Evolutionary conservation across 2,888 invertebrate genomes (phyloP).

Genomic region (Drymonia ruficornis): DNA sequence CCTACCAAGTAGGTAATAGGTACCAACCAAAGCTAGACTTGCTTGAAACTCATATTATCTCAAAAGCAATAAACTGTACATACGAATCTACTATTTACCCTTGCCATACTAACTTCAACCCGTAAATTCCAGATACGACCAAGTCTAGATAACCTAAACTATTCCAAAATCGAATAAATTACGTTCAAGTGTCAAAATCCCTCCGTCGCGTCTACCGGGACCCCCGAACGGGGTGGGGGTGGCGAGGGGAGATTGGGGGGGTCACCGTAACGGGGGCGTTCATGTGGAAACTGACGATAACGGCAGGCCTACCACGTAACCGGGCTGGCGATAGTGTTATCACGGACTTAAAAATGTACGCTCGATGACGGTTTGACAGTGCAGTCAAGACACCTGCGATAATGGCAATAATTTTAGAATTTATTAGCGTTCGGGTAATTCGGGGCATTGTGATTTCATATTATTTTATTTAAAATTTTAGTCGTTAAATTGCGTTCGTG

Average conservation of each 20-base stretch:
- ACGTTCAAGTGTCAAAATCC: constrained; percentile 79
- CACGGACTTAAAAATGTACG: constrained; percentile 78
- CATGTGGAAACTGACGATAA: constrained; percentile 84
- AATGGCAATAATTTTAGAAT: constrained; percentile 38
- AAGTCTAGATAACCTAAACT: constrained; percentile 46
- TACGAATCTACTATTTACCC: neutral
- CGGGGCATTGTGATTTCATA: neutral
- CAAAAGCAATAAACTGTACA: neutral
- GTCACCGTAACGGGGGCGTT: constrained; percentile 78
- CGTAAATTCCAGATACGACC: constrained; percentile 32
- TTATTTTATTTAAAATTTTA: neutral
- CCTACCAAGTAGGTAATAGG: no score
- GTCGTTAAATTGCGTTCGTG: neutral
- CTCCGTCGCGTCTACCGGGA: constrained; percentile 62
- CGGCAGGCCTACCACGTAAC: constrained; percentile 82
- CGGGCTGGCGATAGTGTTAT: constrained; percentile 72
- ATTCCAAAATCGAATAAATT: constrained; percentile 68
- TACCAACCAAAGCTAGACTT: no score
- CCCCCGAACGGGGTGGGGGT: constrained; percentile 31
- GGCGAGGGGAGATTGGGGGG: constrained; percentile 37
- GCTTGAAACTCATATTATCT: no score
- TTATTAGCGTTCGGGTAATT: constrained; percentile 5
- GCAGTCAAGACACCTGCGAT: constrained; percentile 37
- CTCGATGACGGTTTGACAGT: constrained; percentile 42
- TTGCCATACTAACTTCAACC: constrained; percentile 16